Percentiles rank a stretch among this genome's conserved stretches.
Conservation (phyloP, 2,113 vertebrate genomes). For the Embiotoca jacksoni region DNA sequence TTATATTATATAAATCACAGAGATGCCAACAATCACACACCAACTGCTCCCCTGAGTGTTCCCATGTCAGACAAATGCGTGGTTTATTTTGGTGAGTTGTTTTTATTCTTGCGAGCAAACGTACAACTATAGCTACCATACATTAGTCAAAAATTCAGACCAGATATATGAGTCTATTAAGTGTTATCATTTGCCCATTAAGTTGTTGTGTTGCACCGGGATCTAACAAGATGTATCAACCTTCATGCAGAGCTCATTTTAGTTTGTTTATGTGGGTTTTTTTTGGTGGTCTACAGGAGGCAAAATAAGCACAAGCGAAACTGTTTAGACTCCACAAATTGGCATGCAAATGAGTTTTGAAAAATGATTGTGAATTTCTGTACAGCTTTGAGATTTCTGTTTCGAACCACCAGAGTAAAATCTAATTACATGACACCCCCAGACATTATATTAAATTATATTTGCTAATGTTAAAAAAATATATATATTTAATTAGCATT, state of each 20-base stretch:
- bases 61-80: slow-evolving; percentile 37
- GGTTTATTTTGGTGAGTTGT: slow-evolving; percentile 11
- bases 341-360: background rate
- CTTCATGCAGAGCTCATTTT: slow-evolving; percentile 36
- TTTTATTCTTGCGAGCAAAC: slow-evolving; percentile 23
- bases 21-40: slow-evolving; percentile 32
- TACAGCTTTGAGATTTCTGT: background rate
- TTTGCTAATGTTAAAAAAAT: too few species aligned
- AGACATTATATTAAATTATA: background rate
- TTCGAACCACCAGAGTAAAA: background rate
- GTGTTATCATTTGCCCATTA: slow-evolving; percentile 11
- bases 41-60: slow-evolving; percentile 52
- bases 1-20: slow-evolving; percentile 53
- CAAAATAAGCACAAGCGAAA: slow-evolving; percentile 34
- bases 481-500: too few species aligned
- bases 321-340: slow-evolving; percentile 2
- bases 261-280: slow-evolving; percentile 23
- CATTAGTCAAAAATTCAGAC: slow-evolving; percentile 26
- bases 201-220: slow-evolving; percentile 5
- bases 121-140: slow-evolving; percentile 3
- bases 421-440: background rate
- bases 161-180: slow-evolving; percentile 28
- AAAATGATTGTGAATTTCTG: background rate
- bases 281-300: slow-evolving; percentile 29
- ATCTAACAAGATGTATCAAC: background rate